phyloP scores from a whole-genome alignment of 1,140 invertebrate species.

The Lepeophtheirus salmonis region DNA sequence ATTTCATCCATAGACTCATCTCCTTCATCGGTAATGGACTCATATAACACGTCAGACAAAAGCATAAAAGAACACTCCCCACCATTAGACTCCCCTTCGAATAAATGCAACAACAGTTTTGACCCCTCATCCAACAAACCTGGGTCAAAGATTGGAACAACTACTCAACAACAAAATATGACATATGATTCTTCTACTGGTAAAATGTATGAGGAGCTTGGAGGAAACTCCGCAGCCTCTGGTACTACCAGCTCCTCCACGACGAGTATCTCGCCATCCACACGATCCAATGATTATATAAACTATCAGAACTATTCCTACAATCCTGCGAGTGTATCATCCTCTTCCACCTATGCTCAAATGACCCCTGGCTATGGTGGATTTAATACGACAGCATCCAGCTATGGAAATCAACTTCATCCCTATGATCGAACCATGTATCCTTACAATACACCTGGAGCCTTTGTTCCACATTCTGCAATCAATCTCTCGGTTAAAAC shows the following conservation, averaged over 20 bases:
- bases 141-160: too few species aligned
- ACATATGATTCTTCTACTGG: slow-evolving; percentile 17
- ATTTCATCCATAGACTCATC: too few species aligned
- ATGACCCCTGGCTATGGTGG: too few species aligned
- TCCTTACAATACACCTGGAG: slow-evolving; percentile 13
- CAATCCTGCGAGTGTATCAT: too few species aligned
- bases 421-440: neutral
- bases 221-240: neutral
- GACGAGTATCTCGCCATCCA: too few species aligned
- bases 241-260: too few species aligned
- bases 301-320: too few species aligned
- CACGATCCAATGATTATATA: too few species aligned
- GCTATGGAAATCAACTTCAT: slow-evolving; percentile 1
- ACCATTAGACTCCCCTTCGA: neutral
- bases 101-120: neutral
- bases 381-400: neutral
- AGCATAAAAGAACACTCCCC: neutral
- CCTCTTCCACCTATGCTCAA: neutral
- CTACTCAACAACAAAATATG: too few species aligned
- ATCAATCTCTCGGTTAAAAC: slow-evolving; percentile 18
- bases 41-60: neutral
- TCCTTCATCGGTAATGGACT: neutral
- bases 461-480: slow-evolving; percentile 18
- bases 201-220: slow-evolving; percentile 18
- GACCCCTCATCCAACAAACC: too few species aligned